Base-by-base conservation (phyloP, 2,797 vertebrate genomes). In the Crax fasciolata region DNA sequence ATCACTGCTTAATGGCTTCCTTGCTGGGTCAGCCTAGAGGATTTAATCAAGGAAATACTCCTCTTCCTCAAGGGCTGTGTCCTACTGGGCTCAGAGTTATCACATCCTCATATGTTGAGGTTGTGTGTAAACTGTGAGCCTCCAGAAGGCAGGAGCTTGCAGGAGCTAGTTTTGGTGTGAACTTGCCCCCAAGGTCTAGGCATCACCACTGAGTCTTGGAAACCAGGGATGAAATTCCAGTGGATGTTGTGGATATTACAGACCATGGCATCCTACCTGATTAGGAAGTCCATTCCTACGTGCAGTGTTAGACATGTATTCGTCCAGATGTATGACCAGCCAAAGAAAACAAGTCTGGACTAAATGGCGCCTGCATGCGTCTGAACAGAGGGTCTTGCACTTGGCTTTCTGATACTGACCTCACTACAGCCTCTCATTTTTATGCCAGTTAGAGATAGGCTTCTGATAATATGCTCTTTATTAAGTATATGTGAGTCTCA, bases 1-100 rank as follows among this genome's bases (percentile, higher is more conserved):
- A 54, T 43, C 38, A 84, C 6, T 38, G 13, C 6, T 35, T 51
- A 10, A 4, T 9, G 7, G 8, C 6, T 87, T 67, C 62, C 21
- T 72, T 66, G 3, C 13, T 59, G 7, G 19, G 35, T 81, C 8
- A 58, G 62, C 9, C 28, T 16, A 72, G n/a, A 86, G 3, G 30
- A 48, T 18, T 8, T 44, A 48, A 27, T 49, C 0, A 0, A 80
- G 32, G 32, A 51, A 49, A 38, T 58, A 7, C 9, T 92, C 23
- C 16, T 75, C 23, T 35, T 85, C 46, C 73, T 75, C 77, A 48
- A 72, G 17, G 16, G 4, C 10, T 57, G 14, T 21, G 19, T 63
- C 17, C 24, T 32, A 24, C 35, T 49, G 43, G 81, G 25, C 24
- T 86, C 12, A 3, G 24, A 80, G 19, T 6, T 35, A 46, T 57